These are phyloP conservation scores for Champsocephalus esox DNA, from an alignment of 2,797 vertebrate genomes.

Conservation along the genomic window DNA sequence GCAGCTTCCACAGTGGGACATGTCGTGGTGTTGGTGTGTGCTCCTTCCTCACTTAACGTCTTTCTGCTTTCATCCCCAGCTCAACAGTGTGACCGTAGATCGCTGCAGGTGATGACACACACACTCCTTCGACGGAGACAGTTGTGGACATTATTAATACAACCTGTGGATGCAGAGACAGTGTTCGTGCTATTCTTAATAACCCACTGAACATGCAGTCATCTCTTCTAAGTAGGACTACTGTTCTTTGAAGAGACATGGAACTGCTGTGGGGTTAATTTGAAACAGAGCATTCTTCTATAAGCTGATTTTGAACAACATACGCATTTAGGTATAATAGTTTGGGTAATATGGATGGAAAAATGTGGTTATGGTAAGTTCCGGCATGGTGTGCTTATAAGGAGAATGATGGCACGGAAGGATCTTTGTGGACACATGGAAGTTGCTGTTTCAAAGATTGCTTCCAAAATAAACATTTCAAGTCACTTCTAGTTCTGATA, in stretches of 20 bases:
- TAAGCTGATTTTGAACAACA: not conserved
- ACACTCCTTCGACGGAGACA: not conserved
- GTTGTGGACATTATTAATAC: no score
- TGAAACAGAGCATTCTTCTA: not conserved
- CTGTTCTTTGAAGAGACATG: not conserved
- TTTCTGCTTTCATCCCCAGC: not conserved
- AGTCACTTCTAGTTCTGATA: not conserved
- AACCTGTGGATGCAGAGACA: not conserved
- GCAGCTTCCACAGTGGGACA: constrained; percentile 3
- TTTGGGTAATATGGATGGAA: not conserved
- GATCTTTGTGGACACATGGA: not conserved
- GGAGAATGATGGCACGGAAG: not conserved
- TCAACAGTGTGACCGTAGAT: not conserved
- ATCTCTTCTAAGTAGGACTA: not conserved
- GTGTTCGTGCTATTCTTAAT: not conserved
- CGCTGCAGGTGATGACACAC: not conserved
- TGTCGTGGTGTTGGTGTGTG: constrained; percentile 13
- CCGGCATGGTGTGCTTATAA: not conserved
- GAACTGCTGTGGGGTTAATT: not conserved
- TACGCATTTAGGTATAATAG: not conserved
- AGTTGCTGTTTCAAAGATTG: constrained; percentile 14
- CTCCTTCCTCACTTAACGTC: not conserved
- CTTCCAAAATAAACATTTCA: constrained; percentile 6
- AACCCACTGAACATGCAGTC: not conserved
- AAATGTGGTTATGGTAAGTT: not conserved